These are phyloP conservation scores for Anoura caudifer DNA, from an alignment of 2,113 vertebrate species.

Conservation along the genomic window DNA sequence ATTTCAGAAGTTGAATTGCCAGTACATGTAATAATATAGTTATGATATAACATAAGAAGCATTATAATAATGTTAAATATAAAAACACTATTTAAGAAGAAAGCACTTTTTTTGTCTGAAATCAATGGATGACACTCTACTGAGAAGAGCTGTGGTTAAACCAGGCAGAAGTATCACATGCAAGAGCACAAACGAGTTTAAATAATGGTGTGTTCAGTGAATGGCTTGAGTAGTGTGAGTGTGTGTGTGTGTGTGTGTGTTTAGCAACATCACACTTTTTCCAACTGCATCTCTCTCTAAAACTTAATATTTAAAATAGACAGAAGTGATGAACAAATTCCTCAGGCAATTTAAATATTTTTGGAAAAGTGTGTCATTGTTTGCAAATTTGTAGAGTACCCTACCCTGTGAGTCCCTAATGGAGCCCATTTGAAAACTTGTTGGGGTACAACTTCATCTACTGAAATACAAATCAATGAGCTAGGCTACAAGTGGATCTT, in stretches of 20 bases:
- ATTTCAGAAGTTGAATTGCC: background rate
- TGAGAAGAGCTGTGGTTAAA: background rate
- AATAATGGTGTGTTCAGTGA: background rate
- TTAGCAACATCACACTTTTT: background rate
- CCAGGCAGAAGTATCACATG: background rate
- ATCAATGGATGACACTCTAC: background rate
- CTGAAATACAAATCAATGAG: background rate
- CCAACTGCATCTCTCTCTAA: background rate
- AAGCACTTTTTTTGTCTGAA: background rate
- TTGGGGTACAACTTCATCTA: background rate
- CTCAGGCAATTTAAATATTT: background rate
- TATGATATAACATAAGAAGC: background rate
- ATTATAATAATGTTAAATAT: background rate
- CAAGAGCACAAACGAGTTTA: background rate
- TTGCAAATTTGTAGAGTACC: background rate
- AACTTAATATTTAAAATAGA: slow-evolving; percentile 2
- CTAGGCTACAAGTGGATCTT: background rate
- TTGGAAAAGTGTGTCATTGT: background rate
- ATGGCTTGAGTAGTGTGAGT: background rate
- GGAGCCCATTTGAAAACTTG: background rate
- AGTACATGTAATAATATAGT: background rate
- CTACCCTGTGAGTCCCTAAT: background rate
- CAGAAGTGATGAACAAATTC: background rate
- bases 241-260: background rate
- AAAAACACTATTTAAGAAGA: slow-evolving; percentile 24